Percentiles rank a stretch among this genome's conserved stretches.
Evolutionary conservation across 2,888 invertebrate genomes (phyloP).

Genomic region (Brenthis hecate): DNA sequence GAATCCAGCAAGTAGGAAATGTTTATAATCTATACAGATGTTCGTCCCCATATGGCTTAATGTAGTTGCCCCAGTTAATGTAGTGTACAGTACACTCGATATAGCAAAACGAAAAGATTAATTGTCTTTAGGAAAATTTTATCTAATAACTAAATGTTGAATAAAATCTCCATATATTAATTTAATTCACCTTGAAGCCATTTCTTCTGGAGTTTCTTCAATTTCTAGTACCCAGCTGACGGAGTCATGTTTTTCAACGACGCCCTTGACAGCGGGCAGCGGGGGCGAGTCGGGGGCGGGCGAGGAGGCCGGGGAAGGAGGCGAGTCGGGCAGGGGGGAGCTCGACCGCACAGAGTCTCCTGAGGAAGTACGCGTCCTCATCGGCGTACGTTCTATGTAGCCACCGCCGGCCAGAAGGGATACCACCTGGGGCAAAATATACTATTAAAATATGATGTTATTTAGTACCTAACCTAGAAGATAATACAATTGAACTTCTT

Average conservation of each 20-base stretch:
- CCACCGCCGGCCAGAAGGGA: constrained; percentile 71
- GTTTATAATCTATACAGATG: not conserved
- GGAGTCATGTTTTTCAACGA: constrained; percentile 92
- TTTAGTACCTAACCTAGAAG: too few relatives aligned
- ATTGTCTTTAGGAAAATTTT: too few relatives aligned
- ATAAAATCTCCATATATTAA: too few relatives aligned
- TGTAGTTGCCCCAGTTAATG: too few relatives aligned
- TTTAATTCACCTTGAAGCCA: constrained; percentile 81
- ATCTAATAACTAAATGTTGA: too few relatives aligned
- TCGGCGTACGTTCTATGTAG: constrained; percentile 65
- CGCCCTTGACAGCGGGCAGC: constrained; percentile 90
- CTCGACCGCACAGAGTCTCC: constrained; percentile 67
- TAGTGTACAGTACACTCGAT: too few relatives aligned
- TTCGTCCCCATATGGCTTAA: not conserved
- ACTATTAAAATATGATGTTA: not conserved
- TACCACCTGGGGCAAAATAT: constrained; percentile 70
- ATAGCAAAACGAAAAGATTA: too few relatives aligned
- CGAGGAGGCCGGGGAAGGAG: constrained; percentile 64
- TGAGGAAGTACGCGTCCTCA: constrained; percentile 72
- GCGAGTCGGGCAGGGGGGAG: constrained; percentile 70
- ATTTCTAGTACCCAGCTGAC: constrained; percentile 94
- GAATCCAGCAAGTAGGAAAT: not conserved
- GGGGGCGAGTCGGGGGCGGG: constrained; percentile 81
- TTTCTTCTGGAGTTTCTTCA: constrained; percentile 87
- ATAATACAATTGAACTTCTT: too few relatives aligned